phyloP scores from a whole-genome alignment of 2,888 invertebrate genomes.

The Agriopis aurantiaria region DNA sequence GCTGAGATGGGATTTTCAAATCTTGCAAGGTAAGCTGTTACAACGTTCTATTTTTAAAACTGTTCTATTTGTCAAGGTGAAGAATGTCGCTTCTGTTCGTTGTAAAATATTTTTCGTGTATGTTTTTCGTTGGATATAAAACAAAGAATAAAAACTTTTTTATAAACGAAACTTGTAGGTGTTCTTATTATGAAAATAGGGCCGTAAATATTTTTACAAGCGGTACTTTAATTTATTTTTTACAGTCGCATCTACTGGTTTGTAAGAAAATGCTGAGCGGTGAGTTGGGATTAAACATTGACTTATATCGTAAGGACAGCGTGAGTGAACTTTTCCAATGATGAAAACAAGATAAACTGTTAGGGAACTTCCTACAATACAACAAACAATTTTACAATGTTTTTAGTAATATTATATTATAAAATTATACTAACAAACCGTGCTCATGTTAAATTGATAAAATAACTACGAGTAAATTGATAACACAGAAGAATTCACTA shows the following conservation, averaged over 20 bases:
- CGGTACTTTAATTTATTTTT: slow-evolving; percentile 39
- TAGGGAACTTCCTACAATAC: too few relatives aligned
- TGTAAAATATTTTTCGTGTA: slow-evolving; percentile 18
- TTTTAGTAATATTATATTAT: too few relatives aligned
- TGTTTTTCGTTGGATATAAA: slow-evolving; percentile 24
- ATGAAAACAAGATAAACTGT: too few relatives aligned
- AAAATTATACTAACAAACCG: too few relatives aligned
- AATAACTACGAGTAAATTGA: too few relatives aligned
- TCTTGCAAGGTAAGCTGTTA: slow-evolving; percentile 35
- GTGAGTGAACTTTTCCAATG: too few relatives aligned
- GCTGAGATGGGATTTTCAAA: slow-evolving; percentile 37
- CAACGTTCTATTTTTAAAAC: slow-evolving; percentile 42
- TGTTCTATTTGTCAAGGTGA: slow-evolving; percentile 42
- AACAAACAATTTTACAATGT: too few relatives aligned
- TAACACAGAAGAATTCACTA: too few relatives aligned
- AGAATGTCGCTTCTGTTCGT: slow-evolving; percentile 27
- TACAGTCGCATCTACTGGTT: slow-evolving; percentile 31
- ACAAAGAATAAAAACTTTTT: slow-evolving; percentile 35
- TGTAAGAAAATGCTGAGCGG: slow-evolving; percentile 34
- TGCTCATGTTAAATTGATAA: too few relatives aligned
- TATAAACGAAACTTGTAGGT: slow-evolving; percentile 39
- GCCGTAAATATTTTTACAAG: slow-evolving; percentile 43
- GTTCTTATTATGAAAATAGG: slow-evolving; percentile 35
- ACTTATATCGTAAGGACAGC: too few relatives aligned
- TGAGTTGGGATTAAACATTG: slow-evolving; percentile 37